Percentiles rank a stretch among this genome's conserved stretches.
These are phyloP conservation scores for Oligia fasciuncula DNA, from an alignment of 2,888 invertebrate species.

Conservation along the genomic window DNA sequence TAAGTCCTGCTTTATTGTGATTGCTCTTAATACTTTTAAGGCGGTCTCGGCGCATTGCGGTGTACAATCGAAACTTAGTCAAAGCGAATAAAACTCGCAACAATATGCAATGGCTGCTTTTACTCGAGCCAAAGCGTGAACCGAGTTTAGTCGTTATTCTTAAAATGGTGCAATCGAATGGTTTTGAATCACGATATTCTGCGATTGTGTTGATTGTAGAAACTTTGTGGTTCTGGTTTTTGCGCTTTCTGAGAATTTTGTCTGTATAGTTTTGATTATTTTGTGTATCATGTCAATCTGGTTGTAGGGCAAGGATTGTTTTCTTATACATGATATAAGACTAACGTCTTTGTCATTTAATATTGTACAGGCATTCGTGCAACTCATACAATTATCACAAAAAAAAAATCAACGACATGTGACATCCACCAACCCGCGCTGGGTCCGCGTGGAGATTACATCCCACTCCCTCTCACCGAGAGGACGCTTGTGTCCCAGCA, in stretches of 20 bases:
- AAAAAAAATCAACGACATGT: too few species aligned
- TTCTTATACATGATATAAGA: background rate
- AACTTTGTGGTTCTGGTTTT: slow-evolving; percentile 38
- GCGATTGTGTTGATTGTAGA: slow-evolving; percentile 37
- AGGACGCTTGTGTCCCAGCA: too few species aligned
- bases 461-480: too few species aligned
- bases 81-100: slow-evolving; percentile 78
- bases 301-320: background rate
- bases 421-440: too few species aligned
- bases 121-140: slow-evolving; percentile 58
- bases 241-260: slow-evolving; percentile 10
- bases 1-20: slow-evolving; percentile 80
- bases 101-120: slow-evolving; percentile 77
- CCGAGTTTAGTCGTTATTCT: slow-evolving; percentile 55
- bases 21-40: slow-evolving; percentile 80
- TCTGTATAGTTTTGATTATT: slow-evolving; percentile 6
- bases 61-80: slow-evolving; percentile 82
- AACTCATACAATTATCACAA: background rate
- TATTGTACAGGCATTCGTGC: background rate
- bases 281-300: background rate
- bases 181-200: slow-evolving; percentile 57
- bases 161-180: slow-evolving; percentile 54
- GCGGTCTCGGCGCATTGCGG: slow-evolving; percentile 79
- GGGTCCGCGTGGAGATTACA: too few species aligned
- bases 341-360: background rate